Conservation (phyloP, 1,140 invertebrate genomes). For the Oryzaephilus surinamensis region DNA sequence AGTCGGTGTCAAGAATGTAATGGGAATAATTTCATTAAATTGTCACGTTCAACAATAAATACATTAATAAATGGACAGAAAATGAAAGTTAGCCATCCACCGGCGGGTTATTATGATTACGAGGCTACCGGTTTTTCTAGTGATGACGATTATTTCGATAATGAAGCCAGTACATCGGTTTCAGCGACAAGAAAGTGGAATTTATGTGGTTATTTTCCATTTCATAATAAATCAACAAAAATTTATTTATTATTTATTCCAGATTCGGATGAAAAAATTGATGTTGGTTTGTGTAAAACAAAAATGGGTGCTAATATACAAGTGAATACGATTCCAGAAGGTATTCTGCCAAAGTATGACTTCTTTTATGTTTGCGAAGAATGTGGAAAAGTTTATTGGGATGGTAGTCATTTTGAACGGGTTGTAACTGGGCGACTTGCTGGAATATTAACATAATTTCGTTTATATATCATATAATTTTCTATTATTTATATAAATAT, state of each 20-base stretch:
- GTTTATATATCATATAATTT: conserved; percentile 1
- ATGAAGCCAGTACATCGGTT: conserved; percentile 29
- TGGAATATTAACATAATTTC: conserved; percentile 30
- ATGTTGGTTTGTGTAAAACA: conserved; percentile 34
- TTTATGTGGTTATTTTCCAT: conserved; percentile 20
- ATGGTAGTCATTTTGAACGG: conserved; percentile 45
- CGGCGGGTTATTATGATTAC: conserved; percentile 18
- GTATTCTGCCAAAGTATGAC: conserved; percentile 38
- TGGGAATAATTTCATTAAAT: conserved; percentile 42
- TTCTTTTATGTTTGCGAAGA: conserved; percentile 49
- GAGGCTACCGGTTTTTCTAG: conserved; percentile 32
- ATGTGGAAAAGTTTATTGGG: conserved; percentile 59
- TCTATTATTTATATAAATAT: too few species aligned
- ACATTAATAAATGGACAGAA: conserved; percentile 12
- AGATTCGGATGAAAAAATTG: conserved; percentile 33
- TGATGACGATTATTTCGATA: conserved; percentile 26
- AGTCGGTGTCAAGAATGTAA: conserved; percentile 57
- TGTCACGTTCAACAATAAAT: conserved; percentile 38
- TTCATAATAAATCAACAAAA: conserved; percentile 3
- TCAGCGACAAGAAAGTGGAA: conserved; percentile 22
- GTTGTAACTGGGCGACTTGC: conserved; percentile 34
- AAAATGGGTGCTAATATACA: conserved; percentile 39
- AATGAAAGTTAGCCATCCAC: conserved; percentile 11
- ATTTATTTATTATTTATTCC: conserved; percentile 14
- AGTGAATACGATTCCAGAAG: conserved; percentile 39